These are phyloP conservation scores for Nipponacmea schrenckii DNA, from an alignment of 2,888 invertebrate genomes.

Conservation along the genomic window DNA sequence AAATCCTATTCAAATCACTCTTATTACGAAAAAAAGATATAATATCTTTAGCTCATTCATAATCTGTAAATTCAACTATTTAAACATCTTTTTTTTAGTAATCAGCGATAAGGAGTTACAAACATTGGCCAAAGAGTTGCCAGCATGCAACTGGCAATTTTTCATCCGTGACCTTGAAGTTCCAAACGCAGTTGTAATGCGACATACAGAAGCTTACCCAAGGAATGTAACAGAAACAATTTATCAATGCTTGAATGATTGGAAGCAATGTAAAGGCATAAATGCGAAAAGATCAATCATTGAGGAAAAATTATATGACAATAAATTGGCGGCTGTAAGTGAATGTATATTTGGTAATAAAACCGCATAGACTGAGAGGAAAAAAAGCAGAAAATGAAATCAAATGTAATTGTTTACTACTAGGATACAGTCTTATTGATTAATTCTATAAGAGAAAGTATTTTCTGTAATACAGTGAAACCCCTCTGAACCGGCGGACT, in stretches of 20 bases:
- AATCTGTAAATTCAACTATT: too few species aligned
- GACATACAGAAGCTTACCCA: neutral
- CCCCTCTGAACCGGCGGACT: too few species aligned
- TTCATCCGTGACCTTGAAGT: neutral
- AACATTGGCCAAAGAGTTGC: neutral
- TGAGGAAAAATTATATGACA: neutral
- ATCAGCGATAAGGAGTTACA: neutral
- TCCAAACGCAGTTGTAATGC: neutral
- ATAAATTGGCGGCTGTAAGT: neutral
- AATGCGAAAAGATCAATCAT: neutral
- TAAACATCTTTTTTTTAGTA: neutral
- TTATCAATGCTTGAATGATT: neutral
- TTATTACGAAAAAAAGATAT: too few species aligned
- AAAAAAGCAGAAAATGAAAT: too few species aligned
- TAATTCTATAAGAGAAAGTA: too few species aligned
- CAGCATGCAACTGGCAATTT: neutral
- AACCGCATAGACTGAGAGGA: too few species aligned
- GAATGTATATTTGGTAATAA: neutral
- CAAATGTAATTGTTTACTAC: too few species aligned
- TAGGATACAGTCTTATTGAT: too few species aligned
- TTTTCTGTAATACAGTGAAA: too few species aligned
- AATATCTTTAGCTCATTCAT: too few species aligned
- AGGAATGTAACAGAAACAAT: neutral
- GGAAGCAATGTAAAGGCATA: neutral
- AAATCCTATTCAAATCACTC: too few species aligned